Evolutionary conservation across 1,140 invertebrate species (phyloP).

Genomic region (Brachionus manjavacas): DNA sequence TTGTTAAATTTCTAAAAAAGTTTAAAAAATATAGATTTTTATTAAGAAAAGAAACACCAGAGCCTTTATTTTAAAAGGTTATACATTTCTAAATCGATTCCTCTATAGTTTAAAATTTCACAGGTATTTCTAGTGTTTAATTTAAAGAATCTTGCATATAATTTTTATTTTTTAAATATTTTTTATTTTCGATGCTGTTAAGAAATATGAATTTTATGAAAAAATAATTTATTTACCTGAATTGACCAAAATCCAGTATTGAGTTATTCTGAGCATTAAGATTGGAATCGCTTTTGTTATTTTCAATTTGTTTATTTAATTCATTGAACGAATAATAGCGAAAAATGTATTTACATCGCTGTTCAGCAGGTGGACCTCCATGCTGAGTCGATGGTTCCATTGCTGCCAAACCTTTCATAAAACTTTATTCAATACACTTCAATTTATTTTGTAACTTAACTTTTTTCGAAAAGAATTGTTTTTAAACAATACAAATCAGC

Average conservation of each 20-base stretch:
- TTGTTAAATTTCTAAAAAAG: background rate
- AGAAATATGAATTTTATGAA: background rate
- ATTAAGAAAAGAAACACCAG: no score
- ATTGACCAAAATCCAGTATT: slow-evolving; percentile 46
- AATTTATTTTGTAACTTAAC: no score
- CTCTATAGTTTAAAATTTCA: no score
- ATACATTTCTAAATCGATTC: background rate
- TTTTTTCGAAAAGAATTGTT: no score
- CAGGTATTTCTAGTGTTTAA: no score
- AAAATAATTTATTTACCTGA: slow-evolving; percentile 48
- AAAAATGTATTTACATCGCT: slow-evolving; percentile 62
- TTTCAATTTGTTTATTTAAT: slow-evolving; percentile 51
- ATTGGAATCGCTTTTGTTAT: background rate
- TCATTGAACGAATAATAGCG: slow-evolving; percentile 59
- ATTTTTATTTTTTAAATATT: no score
- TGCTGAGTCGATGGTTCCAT: slow-evolving; percentile 61
- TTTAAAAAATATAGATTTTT: no score
- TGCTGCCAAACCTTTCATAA: slow-evolving; percentile 56
- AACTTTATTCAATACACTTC: no score
- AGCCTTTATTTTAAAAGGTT: no score
- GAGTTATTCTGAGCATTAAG: background rate
- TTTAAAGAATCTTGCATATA: no score
- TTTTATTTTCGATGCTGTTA: no score
- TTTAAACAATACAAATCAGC: no score
- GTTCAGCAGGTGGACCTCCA: slow-evolving; percentile 61